Base-by-base conservation (phyloP, 2,888 invertebrate genomes). In the Sturmia bella region DNA sequence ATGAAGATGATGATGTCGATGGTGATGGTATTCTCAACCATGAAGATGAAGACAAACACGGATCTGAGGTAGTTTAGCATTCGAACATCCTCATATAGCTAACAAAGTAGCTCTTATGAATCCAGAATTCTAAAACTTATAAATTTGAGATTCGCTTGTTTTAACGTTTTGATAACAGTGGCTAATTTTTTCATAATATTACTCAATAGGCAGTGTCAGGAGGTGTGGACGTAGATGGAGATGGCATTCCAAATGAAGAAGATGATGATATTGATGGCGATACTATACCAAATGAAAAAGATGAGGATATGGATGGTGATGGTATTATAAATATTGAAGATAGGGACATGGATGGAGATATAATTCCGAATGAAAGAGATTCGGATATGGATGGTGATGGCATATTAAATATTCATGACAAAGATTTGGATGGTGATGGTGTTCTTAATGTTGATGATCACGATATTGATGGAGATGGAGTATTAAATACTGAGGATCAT, bases 361-460 rank as follows among this genome's bases (percentile, higher is more conserved):
- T 85, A 84, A 81, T 85, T 32, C 76, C 68, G 12, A 84, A 87
- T 48, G 90, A 90, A 80, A 80, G 85, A 59, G 87, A 88, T 74
- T 74, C 84, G 11, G 86, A 84, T 82, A 86, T 87, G 72, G 86
- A 85, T 54, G 86, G 85, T 6, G 85, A 87, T 73, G 86, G 82
- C 15, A 81, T 85, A 61, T 83, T 84, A 4, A 86, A 86, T 21
- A 84, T 85, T 43, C 76, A 83, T 19, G 85, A 83, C 24, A 56
- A 70, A 2, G 80, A 80, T 56, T 85, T 89, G 57, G 91, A 91
- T 84, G 91, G 90, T 86, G 92, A 92, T 81, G 91, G 92, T 27
- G 87, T 87, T 54, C 92, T 92, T 24, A 93, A 93, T 69, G 89
- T 85, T 86, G 90, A 91, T 66, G 85, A 87, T 56, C 84, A 85